phyloP scores from a whole-genome alignment of 2,113 vertebrate species.

The Equus quagga region DNA sequence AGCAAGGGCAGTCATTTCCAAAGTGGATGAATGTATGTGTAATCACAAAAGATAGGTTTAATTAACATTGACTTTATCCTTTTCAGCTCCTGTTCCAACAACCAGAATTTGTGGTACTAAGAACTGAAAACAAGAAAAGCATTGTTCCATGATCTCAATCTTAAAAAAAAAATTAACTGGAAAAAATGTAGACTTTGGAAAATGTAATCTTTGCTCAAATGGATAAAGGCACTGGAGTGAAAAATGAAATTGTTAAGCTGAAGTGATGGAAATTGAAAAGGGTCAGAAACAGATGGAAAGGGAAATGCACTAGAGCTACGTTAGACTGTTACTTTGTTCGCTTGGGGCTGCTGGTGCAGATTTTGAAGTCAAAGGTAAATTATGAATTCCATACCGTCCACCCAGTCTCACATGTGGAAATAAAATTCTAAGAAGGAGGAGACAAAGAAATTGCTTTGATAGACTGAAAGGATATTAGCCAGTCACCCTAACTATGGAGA shows the following conservation, averaged over 20 bases:
- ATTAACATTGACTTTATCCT: background rate
- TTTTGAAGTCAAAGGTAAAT: slow-evolving; percentile 72
- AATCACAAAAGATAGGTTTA: background rate
- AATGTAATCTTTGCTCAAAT: slow-evolving; percentile 63
- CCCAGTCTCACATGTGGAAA: slow-evolving; percentile 70
- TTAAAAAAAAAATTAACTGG: background rate
- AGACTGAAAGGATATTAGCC: slow-evolving; percentile 61
- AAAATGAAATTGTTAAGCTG: slow-evolving; percentile 61
- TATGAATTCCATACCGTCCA: slow-evolving; percentile 37
- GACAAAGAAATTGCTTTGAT: slow-evolving; percentile 67
- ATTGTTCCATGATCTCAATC: slow-evolving; percentile 31
- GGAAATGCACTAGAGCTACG: slow-evolving; percentile 6
- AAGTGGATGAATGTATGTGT: background rate
- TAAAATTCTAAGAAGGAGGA: slow-evolving; percentile 68
- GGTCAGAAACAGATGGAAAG: slow-evolving; percentile 29
- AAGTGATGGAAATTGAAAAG: slow-evolving; percentile 66
- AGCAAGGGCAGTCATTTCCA: background rate
- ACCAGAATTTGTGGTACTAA: background rate
- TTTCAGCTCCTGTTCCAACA: background rate
- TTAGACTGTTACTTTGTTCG: background rate
- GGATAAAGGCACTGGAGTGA: slow-evolving; percentile 60
- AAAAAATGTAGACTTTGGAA: slow-evolving; percentile 38
- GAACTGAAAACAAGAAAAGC: slow-evolving; percentile 54
- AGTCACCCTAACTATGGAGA: slow-evolving; percentile 26
- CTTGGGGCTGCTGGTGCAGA: slow-evolving; percentile 43